Evolutionary conservation across 2,113 vertebrate species (phyloP).

Genomic region (Paramisgurnus dabryanus): DNA sequence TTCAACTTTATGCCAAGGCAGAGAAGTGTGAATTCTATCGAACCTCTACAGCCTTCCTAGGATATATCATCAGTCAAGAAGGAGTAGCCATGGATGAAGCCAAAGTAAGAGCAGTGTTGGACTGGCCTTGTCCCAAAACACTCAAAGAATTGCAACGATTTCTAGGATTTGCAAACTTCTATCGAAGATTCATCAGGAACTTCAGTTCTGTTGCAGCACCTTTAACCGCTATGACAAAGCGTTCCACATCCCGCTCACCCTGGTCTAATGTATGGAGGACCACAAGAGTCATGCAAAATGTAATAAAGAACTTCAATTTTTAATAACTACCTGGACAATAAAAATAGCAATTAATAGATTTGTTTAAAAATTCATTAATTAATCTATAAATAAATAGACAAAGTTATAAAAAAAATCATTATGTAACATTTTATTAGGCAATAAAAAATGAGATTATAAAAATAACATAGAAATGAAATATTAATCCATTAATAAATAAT

Average conservation of each 20-base stretch:
- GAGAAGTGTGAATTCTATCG: not conserved
- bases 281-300: no score
- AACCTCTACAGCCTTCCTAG: not conserved
- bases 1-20: not conserved
- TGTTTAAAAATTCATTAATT: no score
- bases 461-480: no score
- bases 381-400: no score
- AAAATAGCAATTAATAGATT: no score
- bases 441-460: no score
- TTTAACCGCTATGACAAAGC: not conserved
- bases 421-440: no score
- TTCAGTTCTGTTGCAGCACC: not conserved
- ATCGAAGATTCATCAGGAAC: not conserved
- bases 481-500: no score
- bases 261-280: no score
- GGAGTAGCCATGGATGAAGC: not conserved
- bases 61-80: not conserved
- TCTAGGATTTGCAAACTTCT: not conserved
- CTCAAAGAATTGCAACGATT: not conserved
- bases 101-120: not conserved
- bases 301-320: no score
- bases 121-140: not conserved
- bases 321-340: no score
- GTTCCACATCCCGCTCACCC: not conserved
- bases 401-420: no score